phyloP scores from a whole-genome alignment of 2,888 invertebrate species.

The Diploptera punctata region DNA sequence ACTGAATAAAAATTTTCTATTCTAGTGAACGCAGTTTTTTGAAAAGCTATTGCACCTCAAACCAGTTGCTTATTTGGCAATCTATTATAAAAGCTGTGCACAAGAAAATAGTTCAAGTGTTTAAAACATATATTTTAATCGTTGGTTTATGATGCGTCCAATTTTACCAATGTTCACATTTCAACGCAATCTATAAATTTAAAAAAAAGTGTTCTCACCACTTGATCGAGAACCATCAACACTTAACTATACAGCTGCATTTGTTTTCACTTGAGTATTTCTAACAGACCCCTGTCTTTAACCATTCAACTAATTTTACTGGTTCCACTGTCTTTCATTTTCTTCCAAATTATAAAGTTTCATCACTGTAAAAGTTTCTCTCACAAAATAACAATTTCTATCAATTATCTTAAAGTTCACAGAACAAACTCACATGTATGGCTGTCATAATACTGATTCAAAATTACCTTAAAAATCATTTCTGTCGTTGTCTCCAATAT shows the following conservation, averaged over 20 bases:
- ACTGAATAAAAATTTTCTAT: neutral
- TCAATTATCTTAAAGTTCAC: no score
- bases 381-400: no score
- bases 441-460: no score
- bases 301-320: neutral
- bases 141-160: neutral
- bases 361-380: no score
- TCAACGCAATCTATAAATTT: neutral
- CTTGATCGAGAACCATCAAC: neutral
- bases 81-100: conserved; percentile 22
- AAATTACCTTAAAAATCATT: no score
- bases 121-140: neutral
- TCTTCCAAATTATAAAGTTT: no score
- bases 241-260: neutral
- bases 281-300: neutral
- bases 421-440: no score
- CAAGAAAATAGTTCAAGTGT: conserved; percentile 16
- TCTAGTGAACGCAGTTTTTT: neutral
- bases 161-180: neutral
- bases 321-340: neutral
- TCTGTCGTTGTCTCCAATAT: no score
- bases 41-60: conserved; percentile 25
- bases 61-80: conserved; percentile 7
- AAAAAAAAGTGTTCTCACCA: neutral
- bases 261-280: neutral